Conservation (phyloP, 1,140 invertebrate species). For the Drosophila willistoni region DNA sequence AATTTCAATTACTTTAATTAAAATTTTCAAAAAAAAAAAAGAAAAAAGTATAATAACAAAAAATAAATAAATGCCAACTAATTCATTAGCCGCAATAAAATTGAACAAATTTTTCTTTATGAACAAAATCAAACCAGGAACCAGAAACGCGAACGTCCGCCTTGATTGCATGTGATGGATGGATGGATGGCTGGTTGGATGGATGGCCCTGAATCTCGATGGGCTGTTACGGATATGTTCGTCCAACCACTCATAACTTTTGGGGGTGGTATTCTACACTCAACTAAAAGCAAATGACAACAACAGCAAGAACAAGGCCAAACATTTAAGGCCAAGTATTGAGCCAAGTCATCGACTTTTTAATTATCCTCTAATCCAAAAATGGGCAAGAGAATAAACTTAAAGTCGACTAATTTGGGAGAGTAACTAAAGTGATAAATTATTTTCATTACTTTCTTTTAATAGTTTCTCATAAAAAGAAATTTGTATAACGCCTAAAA, state of each 20-base stretch:
- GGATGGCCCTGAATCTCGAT: slow-evolving; percentile 21
- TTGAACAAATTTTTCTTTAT: slow-evolving; percentile 20
- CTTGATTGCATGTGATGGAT: slow-evolving; percentile 56
- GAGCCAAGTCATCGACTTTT: neutral
- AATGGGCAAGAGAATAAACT: too few relatives aligned
- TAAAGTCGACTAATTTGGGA: too few relatives aligned
- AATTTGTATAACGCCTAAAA: too few relatives aligned
- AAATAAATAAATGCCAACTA: slow-evolving; percentile 21
- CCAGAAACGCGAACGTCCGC: slow-evolving; percentile 27
- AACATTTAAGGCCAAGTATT: slow-evolving; percentile 58
- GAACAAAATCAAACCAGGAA: slow-evolving; percentile 27
- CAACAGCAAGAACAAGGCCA: slow-evolving; percentile 34
- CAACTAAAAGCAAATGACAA: slow-evolving; percentile 60
- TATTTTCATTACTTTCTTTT: too few relatives aligned
- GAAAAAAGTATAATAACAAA: neutral
- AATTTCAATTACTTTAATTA: slow-evolving; percentile 29
- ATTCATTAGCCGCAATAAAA: slow-evolving; percentile 47
- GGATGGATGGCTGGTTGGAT: slow-evolving; percentile 30
- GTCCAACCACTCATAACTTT: slow-evolving; percentile 48
- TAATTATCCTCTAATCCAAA: too few relatives aligned
- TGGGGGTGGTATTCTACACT: slow-evolving; percentile 18
- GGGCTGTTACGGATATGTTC: slow-evolving; percentile 13
- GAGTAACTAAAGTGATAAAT: too few relatives aligned
- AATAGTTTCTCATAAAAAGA: too few relatives aligned
- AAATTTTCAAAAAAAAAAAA: neutral